A percentile compares a stretch with the other conserved stretches of the same genome.
Conservation (phyloP, 23 tunicate genomes). For the Trididemnum clinides region DNA sequence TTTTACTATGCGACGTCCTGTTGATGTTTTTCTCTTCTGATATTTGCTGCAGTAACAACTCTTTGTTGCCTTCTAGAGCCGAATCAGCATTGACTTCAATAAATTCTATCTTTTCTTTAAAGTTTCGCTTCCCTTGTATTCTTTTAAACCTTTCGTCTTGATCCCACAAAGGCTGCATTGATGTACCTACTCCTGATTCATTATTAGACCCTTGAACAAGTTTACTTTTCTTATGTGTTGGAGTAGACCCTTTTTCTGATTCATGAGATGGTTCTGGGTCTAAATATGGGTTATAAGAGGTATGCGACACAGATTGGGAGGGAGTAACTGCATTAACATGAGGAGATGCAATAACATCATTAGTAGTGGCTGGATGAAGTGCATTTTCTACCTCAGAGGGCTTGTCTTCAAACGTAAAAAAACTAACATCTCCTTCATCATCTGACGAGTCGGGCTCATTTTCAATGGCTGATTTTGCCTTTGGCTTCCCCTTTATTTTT, state of each 20-base stretch:
- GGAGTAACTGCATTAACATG: no score
- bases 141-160: constrained; percentile 39
- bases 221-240: no score
- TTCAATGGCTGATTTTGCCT: neutral
- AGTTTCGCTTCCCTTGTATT: constrained; percentile 61
- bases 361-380: no score
- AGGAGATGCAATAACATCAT: no score
- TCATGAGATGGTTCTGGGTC: no score
- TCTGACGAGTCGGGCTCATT: constrained; percentile 15
- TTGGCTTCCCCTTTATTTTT: neutral
- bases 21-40: constrained; percentile 78
- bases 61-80: constrained; percentile 76
- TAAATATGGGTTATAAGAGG: no score
- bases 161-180: constrained; percentile 4
- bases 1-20: constrained; percentile 69
- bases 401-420: constrained; percentile 67
- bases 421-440: constrained; percentile 34
- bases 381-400: no score
- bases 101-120: constrained; percentile 79
- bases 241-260: no score
- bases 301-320: no score
- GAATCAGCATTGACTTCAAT: constrained; percentile 77
- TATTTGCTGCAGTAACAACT: constrained; percentile 64
- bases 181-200: no score
- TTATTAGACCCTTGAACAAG: no score